Conservation (phyloP, 2,113 vertebrate genomes). For the Lucifuga dentata region DNA sequence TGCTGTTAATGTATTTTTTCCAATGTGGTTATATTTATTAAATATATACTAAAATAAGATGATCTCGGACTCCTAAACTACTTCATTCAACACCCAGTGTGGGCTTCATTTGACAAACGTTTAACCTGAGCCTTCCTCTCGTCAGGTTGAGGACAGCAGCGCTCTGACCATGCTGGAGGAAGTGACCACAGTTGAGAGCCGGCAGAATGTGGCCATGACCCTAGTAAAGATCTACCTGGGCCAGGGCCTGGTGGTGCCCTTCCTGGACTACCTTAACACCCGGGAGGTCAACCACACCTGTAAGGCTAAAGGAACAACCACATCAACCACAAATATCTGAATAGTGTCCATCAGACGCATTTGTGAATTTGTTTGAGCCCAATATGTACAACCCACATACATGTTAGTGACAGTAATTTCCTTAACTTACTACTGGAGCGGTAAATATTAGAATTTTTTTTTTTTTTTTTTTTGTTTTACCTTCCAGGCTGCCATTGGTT, state of each 20-base stretch:
- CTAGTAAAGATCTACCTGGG: slow-evolving; percentile 92
- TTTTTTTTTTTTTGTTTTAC: too few species aligned
- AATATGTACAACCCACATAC: too few species aligned
- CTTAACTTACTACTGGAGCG: too few species aligned
- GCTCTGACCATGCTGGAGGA: slow-evolving; percentile 90
- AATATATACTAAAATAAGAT: too few species aligned
- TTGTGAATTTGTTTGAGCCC: too few species aligned
- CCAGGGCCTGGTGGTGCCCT: slow-evolving; percentile 87
- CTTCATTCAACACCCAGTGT: too few species aligned
- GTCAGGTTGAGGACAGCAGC: slow-evolving; percentile 80
- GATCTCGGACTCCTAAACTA: too few species aligned
- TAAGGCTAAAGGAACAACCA: slow-evolving; percentile 71
- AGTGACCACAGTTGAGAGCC: slow-evolving; percentile 87
- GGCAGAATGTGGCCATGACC: slow-evolving; percentile 90
- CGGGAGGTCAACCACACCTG: slow-evolving; percentile 89
- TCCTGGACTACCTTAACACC: slow-evolving; percentile 90
- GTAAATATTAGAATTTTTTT: too few species aligned
- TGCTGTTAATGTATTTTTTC: too few species aligned
- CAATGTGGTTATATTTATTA: neutral
- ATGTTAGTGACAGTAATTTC: too few species aligned
- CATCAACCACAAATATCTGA: neutral
- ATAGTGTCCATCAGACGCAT: neutral
- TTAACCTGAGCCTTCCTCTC: neutral
- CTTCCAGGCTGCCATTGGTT: too few species aligned
- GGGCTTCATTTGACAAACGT: too few species aligned